Percentiles rank a stretch among this genome's conserved stretches.
These are phyloP conservation scores for Cottus gobio DNA, from an alignment of 2,113 vertebrate species.

Conservation along the genomic window DNA sequence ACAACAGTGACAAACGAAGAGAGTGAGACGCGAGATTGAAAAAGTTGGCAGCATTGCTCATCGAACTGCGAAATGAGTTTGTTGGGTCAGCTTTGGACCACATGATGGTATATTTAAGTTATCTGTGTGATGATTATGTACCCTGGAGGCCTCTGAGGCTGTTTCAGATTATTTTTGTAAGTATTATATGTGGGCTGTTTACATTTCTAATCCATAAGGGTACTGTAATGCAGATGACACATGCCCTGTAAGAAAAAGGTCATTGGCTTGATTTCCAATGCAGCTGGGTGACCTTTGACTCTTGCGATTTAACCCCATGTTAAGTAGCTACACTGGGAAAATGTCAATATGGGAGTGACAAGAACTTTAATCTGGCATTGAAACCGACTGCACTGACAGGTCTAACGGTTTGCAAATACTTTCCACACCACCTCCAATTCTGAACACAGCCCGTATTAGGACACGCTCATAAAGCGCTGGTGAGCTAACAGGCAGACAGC, in stretches of 20 bases:
- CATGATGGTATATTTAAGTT: background rate
- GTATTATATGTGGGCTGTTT: background rate
- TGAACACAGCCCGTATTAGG: conserved; percentile 37
- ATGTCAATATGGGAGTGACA: background rate
- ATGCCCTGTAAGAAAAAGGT: background rate
- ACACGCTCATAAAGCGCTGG: conserved; percentile 23
- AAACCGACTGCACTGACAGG: background rate
- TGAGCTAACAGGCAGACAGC: conserved; percentile 19
- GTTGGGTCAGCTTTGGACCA: conserved; percentile 5
- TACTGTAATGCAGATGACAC: background rate
- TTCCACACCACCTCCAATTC: conserved; percentile 22
- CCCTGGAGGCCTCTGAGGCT: background rate
- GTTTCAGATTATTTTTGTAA: background rate
- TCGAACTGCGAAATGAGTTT: conserved; percentile 31
- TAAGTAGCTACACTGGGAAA: background rate
- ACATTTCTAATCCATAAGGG: background rate
- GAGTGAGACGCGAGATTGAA: background rate
- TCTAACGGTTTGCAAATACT: conserved; percentile 22
- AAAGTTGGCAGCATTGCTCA: conserved; percentile 19
- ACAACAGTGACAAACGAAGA: background rate
- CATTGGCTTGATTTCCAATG: background rate
- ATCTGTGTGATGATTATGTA: background rate
- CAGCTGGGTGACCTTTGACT: background rate
- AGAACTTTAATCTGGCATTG: conserved; percentile 4
- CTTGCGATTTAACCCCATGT: background rate